These are phyloP conservation scores for Atractosteus spatula DNA, from an alignment of 2,113 vertebrate genomes.

Conservation along the genomic window DNA sequence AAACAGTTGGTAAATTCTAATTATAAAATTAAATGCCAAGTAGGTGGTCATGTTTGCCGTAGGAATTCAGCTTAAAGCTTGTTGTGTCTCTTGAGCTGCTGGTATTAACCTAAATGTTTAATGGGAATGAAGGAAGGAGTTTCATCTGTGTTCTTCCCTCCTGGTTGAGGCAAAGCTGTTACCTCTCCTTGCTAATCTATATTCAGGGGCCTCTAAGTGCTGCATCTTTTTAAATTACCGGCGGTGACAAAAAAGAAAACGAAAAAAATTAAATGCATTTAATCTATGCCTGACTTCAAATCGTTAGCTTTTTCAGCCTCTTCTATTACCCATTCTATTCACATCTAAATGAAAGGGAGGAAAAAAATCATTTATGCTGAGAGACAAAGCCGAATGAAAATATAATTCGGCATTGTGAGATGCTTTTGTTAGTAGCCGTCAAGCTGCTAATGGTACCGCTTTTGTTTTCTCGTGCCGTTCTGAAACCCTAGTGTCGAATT, in stretches of 20 bases:
- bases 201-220: background rate
- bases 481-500: constrained; percentile 68
- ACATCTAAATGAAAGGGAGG: constrained; percentile 65
- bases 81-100: too few species aligned
- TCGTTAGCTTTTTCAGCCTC: constrained; percentile 58
- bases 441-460: constrained; percentile 73
- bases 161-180: background rate
- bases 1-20: background rate
- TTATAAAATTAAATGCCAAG: background rate
- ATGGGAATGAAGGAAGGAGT: too few species aligned
- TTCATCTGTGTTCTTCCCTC: background rate
- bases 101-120: background rate
- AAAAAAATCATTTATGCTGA: constrained; percentile 69
- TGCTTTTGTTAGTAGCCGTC: constrained; percentile 73
- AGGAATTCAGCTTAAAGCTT: background rate
- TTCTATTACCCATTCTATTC: constrained; percentile 64
- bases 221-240: constrained; percentile 52
- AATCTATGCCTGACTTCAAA: constrained; percentile 55
- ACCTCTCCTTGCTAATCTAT: constrained; percentile 38
- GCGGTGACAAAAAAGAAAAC: constrained; percentile 44
- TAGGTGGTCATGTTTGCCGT: background rate
- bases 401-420: constrained; percentile 78
- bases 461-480: constrained; percentile 70
- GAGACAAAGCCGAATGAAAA: constrained; percentile 79
- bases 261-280: constrained; percentile 65